Evolutionary conservation across 2,888 invertebrate genomes (phyloP).

Genomic region (Volucella inflata): DNA sequence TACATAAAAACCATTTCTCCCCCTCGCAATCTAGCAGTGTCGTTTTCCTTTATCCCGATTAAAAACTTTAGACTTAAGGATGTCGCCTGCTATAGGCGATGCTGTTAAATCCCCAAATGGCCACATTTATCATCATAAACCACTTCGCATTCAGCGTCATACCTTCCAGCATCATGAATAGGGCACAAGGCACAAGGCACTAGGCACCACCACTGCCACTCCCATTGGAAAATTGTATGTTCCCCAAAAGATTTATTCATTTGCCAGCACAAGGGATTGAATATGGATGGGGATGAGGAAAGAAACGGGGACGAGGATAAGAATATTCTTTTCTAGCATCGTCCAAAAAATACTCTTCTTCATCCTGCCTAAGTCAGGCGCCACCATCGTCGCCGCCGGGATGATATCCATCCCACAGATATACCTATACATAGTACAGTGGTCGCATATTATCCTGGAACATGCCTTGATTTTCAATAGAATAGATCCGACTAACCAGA

Average conservation of each 20-base stretch:
- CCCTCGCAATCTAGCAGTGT: neutral
- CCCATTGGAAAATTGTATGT: conserved; percentile 49
- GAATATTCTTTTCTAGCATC: neutral
- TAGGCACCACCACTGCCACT: conserved; percentile 12
- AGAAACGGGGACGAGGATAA: no score
- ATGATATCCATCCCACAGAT: conserved; percentile 32
- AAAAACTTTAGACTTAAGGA: conserved; percentile 23
- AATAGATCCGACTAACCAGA: conserved; percentile 30
- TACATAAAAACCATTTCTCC: neutral
- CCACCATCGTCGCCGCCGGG: neutral
- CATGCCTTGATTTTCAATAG: conserved; percentile 57
- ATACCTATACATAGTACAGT: conserved; percentile 14
- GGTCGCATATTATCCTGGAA: neutral
- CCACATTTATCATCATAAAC: conserved; percentile 60
- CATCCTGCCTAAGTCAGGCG: conserved; percentile 17
- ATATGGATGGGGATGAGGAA: neutral
- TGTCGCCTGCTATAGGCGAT: conserved; percentile 27
- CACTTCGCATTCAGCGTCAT: conserved; percentile 49
- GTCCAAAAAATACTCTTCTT: conserved; percentile 19
- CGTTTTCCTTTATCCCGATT: conserved; percentile 11
- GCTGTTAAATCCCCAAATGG: conserved; percentile 43
- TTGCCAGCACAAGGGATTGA: conserved; percentile 22
- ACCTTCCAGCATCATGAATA: conserved; percentile 15
- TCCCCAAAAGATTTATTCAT: conserved; percentile 56
- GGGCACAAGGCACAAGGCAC: neutral